phyloP scores from a whole-genome alignment of 2,113 vertebrate species.

The Lepus americanus region DNA sequence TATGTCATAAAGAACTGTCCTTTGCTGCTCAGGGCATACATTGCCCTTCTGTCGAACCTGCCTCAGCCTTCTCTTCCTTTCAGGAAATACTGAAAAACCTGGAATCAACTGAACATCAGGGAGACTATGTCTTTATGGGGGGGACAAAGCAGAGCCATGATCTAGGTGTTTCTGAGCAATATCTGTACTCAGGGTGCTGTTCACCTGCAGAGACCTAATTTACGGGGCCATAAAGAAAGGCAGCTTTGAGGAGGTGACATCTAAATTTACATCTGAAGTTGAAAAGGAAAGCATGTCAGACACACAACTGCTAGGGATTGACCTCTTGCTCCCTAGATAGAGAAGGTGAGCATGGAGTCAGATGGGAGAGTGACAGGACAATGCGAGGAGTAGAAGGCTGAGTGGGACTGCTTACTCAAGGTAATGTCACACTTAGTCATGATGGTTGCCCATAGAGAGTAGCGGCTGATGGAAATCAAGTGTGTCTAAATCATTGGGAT shows the following conservation, averaged over 20 bases:
- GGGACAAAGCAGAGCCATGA: too few species aligned
- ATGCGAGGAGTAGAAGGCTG: not conserved
- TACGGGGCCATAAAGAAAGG: not conserved
- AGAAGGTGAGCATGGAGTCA: not conserved
- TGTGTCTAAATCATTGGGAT: slow-evolving; percentile 1
- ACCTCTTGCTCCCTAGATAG: not conserved
- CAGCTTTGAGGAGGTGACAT: not conserved
- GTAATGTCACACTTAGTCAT: not conserved
- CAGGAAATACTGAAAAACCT: not conserved
- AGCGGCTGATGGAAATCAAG: not conserved
- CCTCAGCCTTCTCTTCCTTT: not conserved
- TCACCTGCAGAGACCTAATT: not conserved
- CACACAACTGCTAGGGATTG: not conserved
- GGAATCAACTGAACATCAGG: not conserved
- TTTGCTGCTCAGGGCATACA: too few species aligned
- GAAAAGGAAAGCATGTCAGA: not conserved
- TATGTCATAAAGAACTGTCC: not conserved
- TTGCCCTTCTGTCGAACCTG: not conserved
- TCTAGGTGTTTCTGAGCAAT: not conserved
- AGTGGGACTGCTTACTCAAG: not conserved
- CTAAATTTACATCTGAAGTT: not conserved
- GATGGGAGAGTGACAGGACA: not conserved
- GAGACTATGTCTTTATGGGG: not conserved
- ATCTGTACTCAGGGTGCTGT: not conserved
- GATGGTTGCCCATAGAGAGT: not conserved